These are phyloP conservation scores for Alosa alosa DNA, from an alignment of 2,113 vertebrate genomes.

Conservation along the genomic window DNA sequence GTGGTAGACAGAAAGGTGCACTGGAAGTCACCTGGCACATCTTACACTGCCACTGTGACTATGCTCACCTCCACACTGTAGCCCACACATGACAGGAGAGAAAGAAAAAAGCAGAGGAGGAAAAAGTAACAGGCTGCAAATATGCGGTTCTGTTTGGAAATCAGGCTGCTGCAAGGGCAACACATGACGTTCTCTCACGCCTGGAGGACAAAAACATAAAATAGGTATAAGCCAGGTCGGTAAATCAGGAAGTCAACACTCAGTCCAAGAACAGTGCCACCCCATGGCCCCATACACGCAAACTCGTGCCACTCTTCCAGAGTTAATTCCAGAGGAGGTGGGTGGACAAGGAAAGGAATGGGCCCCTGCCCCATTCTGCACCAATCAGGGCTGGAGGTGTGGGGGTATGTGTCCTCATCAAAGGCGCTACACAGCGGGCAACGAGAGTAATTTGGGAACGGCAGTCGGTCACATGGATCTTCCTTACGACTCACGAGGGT, in stretches of 20 bases:
- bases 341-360: slow-evolving; percentile 33
- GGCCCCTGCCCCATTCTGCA: slow-evolving; percentile 55
- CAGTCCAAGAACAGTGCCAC: neutral
- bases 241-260: slow-evolving; percentile 6
- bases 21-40: neutral
- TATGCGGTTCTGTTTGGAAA: neutral
- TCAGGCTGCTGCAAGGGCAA: neutral
- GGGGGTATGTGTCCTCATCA: neutral
- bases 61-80: neutral
- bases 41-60: neutral
- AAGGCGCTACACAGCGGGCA: slow-evolving; percentile 25
- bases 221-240: neutral
- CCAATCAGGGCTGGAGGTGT: slow-evolving; percentile 53
- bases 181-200: slow-evolving; percentile 1
- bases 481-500: neutral
- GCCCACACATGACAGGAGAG: neutral
- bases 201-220: neutral
- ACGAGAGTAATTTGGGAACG: slow-evolving; percentile 32
- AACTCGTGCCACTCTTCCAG: slow-evolving; percentile 22
- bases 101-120: neutral
- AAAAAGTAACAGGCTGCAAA: neutral
- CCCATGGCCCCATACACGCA: neutral
- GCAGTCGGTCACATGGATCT: slow-evolving; percentile 48
- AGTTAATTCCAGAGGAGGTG: neutral
- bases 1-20: neutral